A percentile compares a stretch with the other conserved stretches of the same genome.
These are phyloP conservation scores for Lates calcarifer DNA, from an alignment of 2,113 vertebrate species.

Conservation along the genomic window DNA sequence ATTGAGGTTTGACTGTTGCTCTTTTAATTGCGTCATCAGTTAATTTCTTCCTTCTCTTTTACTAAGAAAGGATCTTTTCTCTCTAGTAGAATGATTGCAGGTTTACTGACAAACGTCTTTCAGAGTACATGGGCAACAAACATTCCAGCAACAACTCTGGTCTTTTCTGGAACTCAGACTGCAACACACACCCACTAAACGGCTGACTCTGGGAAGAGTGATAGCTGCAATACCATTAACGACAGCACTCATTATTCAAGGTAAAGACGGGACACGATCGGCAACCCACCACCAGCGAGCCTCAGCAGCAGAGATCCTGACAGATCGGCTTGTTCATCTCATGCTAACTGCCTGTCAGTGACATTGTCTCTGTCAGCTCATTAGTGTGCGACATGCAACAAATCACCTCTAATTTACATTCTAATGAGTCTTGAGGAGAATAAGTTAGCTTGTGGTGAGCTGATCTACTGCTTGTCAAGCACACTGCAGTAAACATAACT, in stretches of 20 bases:
- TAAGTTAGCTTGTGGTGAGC: background rate
- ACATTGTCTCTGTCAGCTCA: constrained; percentile 17
- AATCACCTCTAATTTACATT: constrained; percentile 37
- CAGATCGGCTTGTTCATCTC: constrained; percentile 35
- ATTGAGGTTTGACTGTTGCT: too few species aligned
- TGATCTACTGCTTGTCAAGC: constrained; percentile 12
- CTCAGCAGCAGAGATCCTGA: constrained; percentile 17
- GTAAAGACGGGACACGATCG: background rate
- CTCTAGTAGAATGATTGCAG: background rate
- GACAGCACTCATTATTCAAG: constrained; percentile 41
- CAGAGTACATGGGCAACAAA: background rate
- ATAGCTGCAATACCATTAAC: constrained; percentile 19
- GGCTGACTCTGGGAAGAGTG: constrained; percentile 22
- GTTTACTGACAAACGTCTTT: too few species aligned
- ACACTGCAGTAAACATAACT: constrained; percentile 14
- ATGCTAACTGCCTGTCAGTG: constrained; percentile 34
- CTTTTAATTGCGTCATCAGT: too few species aligned
- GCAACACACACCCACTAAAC: background rate
- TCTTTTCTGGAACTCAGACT: background rate
- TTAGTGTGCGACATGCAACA: background rate
- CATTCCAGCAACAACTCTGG: background rate
- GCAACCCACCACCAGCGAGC: constrained; percentile 6
- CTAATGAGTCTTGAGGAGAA: constrained; percentile 16
- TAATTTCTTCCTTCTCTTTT: background rate
- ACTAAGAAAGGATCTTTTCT: background rate